Conservation (phyloP, 2,888 invertebrate genomes). For the Nephrotoma guestfalica region DNA sequence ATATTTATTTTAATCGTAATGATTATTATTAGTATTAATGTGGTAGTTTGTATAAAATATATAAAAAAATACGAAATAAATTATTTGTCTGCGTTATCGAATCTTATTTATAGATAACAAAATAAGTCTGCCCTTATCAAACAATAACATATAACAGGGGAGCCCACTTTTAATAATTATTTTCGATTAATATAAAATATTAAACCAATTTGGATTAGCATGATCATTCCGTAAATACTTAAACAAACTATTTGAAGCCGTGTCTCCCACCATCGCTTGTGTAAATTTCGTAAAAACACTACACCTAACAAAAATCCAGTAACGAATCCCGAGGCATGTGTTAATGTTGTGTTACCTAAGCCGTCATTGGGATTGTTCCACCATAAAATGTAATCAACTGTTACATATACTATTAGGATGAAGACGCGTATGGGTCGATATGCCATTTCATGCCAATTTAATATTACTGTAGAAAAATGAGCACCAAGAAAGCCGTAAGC, state of each 20-base stretch:
- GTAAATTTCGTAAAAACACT: not conserved
- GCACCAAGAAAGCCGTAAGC: not conserved
- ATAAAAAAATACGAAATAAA: too few species aligned
- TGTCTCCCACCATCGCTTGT: not conserved
- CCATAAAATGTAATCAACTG: not conserved
- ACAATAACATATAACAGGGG: too few species aligned
- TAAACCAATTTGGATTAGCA: not conserved
- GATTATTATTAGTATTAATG: too few species aligned
- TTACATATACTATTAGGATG: not conserved
- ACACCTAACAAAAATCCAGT: not conserved
- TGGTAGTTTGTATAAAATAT: too few species aligned
- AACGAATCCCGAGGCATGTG: not conserved
- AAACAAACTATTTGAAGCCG: not conserved
- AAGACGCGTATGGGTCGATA: not conserved
- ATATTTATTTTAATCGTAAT: too few species aligned
- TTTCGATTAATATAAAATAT: not conserved
- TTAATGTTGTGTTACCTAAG: not conserved
- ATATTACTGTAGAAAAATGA: not conserved
- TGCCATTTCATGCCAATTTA: not conserved
- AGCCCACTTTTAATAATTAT: too few species aligned
- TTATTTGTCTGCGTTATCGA: too few species aligned
- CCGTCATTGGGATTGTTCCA: not conserved
- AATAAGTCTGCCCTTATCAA: too few species aligned
- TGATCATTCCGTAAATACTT: not conserved
- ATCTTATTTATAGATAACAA: too few species aligned